These are phyloP conservation scores for Tetrao urogallus DNA, from an alignment of 2,113 vertebrate species.

Conservation along the genomic window DNA sequence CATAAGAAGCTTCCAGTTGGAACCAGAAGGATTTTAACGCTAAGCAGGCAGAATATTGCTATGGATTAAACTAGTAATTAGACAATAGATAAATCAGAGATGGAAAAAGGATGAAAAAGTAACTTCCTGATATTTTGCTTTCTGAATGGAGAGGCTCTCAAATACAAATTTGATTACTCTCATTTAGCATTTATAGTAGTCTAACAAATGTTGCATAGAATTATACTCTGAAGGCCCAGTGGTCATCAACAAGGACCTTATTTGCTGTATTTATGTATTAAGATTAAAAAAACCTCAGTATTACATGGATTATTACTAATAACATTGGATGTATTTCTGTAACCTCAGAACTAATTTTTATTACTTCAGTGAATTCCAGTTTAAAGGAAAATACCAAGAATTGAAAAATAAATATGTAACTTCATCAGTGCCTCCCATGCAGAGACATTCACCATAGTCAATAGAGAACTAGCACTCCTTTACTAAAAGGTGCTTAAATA, in stretches of 20 bases:
- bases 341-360: not conserved
- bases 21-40: not conserved
- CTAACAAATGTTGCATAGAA: not conserved
- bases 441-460: not conserved
- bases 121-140: conserved; percentile 6
- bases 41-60: not conserved
- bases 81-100: not conserved
- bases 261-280: not conserved
- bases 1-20: not conserved
- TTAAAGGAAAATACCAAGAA: not conserved
- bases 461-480: accelerated
- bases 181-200: not conserved
- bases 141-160: conserved; percentile 10
- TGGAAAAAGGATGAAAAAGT: conserved; percentile 2
- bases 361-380: not conserved
- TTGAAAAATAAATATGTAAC: not conserved
- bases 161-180: not conserved
- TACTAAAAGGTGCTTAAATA: not conserved
- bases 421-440: not conserved
- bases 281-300: not conserved
- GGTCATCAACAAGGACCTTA: not conserved
- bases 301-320: not conserved
- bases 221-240: not conserved
- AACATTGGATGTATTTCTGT: not conserved
- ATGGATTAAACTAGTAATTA: not conserved